Evolutionary conservation across 2,888 invertebrate species (phyloP), one percentile per base, ranked within the genome.

Genomic region (Drosophila fungiperda): DNA sequence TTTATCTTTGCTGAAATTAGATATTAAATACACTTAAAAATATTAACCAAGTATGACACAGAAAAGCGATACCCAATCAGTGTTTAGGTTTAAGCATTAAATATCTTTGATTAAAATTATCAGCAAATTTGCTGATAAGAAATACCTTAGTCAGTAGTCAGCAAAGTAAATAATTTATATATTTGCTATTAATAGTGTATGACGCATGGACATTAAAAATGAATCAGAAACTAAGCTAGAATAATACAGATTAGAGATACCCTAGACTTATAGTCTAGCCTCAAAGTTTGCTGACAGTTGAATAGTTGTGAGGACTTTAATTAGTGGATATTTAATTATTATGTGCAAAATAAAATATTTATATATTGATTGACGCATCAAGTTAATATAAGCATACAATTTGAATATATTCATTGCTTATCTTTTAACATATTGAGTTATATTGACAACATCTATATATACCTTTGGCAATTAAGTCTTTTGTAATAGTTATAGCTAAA

Each of bases 171-270:
- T 20, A 20, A 12, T 3, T 12, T 12, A 20, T 1, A 45, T 12
- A 45, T 45, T 15, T 20, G 7, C 7, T 20, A 7, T 15, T 20
- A 15, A 20, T 70, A 73, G 15, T 59, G 42, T 71, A 67, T 53
- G 66, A 66, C 4, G 12, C 12, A 12, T 20, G 7, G 3, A 0
- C 20, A 20, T 20, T 12, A 68, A 52, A 66, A 62, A 50, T 20
- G 3, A 20, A 7, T 45, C 15, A 12, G 17, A 15, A 55, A 48
- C 32, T 35, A 38, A 48, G 12, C 26, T 26, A 29, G 2, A 49
- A 6, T 17, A 29, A 29, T 49, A 5, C 29, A 9, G 2, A 3
- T 4, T 1, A 20, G 1, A 32, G 7, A 57, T 45, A 53, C 57
- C 55, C 68, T 23, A 9, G 15, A 26, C 0, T n/a, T 15, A 15